Base-by-base conservation (phyloP, 2,797 vertebrate genomes). In the Netta rufina region DNA sequence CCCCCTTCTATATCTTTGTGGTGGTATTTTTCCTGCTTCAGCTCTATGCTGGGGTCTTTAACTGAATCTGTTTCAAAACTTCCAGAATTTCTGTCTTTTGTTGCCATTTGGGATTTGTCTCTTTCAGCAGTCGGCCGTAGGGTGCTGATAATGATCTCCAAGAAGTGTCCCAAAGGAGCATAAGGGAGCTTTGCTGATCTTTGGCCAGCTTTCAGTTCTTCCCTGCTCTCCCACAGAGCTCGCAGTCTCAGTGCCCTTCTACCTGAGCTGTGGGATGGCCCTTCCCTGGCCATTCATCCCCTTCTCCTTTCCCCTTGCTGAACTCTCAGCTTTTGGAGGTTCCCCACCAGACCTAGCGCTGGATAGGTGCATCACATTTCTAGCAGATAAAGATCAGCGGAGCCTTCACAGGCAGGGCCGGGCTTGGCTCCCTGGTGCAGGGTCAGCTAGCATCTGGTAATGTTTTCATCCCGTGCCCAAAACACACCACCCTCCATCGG, bases 351-450 rank as follows among this genome's bases (percentile, higher is more conserved):
- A 77, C 69, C 39, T 62, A 79, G 12, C 45, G 82, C 67, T 84
- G 57, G 85, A 92, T 24, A 85, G 81, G 83, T 71, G 82, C 32
- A 84, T 89, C 20, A 4, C 13, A 13, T 89, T 87, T 95, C 58
- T 70, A 79, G 83, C 56, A 92, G 92, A 87, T 89, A 80, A 89
- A 89, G 90, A 92, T 94, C 92, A 87, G 82, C 81, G 89, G 47
- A 95, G 33, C 65, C 8, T 22, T 84, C 78, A 36, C 45, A 80
- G 67, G 65, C 7, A 25, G 84, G 81, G 72, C 64, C 83, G 49
- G 45, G 30, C 85, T 85, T 90, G 70, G 62, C 32, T 96, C 49
- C 33, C 62, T 56, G 27, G 22, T 92, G 47, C 53, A 69, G 53
- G 81, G 76, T 84, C 86, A 93, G 57, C 33, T 89, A 77, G 28